Evolutionary conservation across 2,797 vertebrate genomes (phyloP), one percentile per base, ranked within the genome.

Genomic region (Hippopotamyrus pictus): DNA sequence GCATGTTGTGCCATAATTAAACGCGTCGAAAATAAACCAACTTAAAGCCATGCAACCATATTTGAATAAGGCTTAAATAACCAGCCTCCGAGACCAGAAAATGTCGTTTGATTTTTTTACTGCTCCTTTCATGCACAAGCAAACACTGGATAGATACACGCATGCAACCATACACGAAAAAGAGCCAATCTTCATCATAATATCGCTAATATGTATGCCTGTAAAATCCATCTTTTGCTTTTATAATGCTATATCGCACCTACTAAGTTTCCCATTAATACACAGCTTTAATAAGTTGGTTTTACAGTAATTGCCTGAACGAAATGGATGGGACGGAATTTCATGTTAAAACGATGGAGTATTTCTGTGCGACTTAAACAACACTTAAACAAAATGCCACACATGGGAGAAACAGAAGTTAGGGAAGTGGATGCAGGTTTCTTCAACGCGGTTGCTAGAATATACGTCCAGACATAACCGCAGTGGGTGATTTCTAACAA

Each of bases 21-120:
- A 82, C 76, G 76, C 69, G 69, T 73, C 69, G 69, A 73, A 73
- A 73, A 82, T 46, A 82, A 82, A 82, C 41, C 76, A 82, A n/a
- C 37, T 46, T 82, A 82, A 46, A 82, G 76, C 37, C 17, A 82
- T 73, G 29, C 76, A 82, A 82, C 76, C 14, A n/a, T 44, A 82
- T 46, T 82, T 7, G 6, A 82, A n/a, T 82, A 82, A n/a, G 19
- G 3, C 6, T 19, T 22, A 82, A 82, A 73, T 41, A 17, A 73
- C 33, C 69, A 37, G 9, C 5, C 69, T 37, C 33, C 29, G 14
- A 73, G 12, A 73, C 11, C 14, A 82, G 37, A 82, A 82, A 82
- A 82, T n/a, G 3, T 22, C 76, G 76, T 46, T 82, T 46, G 76
- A n/a, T 41, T 79, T 82, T 79, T 82, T 44, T 82, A 82, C 76